Evolutionary conservation across 2,888 invertebrate genomes (phyloP).

Genomic region (Amphipyra tragopoginis): DNA sequence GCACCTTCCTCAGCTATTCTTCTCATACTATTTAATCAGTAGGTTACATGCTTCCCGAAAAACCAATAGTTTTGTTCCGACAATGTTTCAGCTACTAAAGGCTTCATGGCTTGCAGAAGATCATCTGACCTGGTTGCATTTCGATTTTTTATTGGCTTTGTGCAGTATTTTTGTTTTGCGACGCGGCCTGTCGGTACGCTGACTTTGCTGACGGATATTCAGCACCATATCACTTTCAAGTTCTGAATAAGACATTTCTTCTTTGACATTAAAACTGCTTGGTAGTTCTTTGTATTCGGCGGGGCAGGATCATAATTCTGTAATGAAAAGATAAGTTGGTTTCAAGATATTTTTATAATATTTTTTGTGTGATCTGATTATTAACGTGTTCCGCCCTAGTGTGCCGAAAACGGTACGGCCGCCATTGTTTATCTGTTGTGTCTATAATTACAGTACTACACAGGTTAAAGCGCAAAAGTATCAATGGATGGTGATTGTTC

Average conservation of each 20-base stretch:
- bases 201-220: slow-evolving; percentile 72
- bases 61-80: slow-evolving; percentile 74
- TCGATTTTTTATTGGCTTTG: slow-evolving; percentile 57
- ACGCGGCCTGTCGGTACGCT: slow-evolving; percentile 76
- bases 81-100: slow-evolving; percentile 59
- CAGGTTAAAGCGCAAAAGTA: too few species aligned
- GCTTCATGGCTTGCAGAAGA: slow-evolving; percentile 76
- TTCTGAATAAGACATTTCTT: slow-evolving; percentile 70
- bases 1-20: slow-evolving; percentile 75
- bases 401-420: too few species aligned
- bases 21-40: slow-evolving; percentile 77
- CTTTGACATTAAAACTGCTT: slow-evolving; percentile 62
- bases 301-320: slow-evolving; percentile 49
- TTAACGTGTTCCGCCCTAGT: too few species aligned
- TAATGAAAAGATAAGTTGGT: slow-evolving; percentile 20
- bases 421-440: too few species aligned
- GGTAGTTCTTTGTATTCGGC: slow-evolving; percentile 40
- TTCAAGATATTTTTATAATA: too few species aligned
- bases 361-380: too few species aligned
- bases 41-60: slow-evolving; percentile 81
- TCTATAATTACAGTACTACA: too few species aligned
- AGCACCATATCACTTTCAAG: slow-evolving; percentile 57
- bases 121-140: slow-evolving; percentile 76
- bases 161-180: slow-evolving; percentile 50
- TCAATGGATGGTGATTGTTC: too few species aligned